Evolutionary conservation across 2,113 vertebrate genomes (phyloP), one percentile per base, ranked within the genome.

Genomic region (Ochotona princeps): DNA sequence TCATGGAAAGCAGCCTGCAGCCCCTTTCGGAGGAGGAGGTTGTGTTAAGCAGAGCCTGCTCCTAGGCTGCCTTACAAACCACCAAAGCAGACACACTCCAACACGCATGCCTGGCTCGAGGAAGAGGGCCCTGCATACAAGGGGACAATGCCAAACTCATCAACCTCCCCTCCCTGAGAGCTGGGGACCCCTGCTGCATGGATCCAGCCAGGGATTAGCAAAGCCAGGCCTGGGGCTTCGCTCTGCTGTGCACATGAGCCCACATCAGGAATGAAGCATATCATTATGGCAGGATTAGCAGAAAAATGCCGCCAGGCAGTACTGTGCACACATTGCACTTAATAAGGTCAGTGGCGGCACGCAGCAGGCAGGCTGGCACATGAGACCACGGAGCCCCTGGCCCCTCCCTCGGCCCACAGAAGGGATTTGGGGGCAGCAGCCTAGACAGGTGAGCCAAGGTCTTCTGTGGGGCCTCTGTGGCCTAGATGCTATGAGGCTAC

Each of bases 261-360:
- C 15, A 0, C 23, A 30, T 85, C 93, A 85, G 79, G 90, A 95
- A 95, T 83, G 85, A 94, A 83, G 66, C 74, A 23, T 85, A 72
- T 93, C 95, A 90, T 94, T 93, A 75, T 51, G 85, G 88, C 84
- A 90, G 90, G 96, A 96, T 96, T 96, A 96, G 84, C 63, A 95
- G 87, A 25, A 92, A 83, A 92, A 95, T 63, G 87, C 92, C 70
- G 49, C 38, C 80, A 81, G 72, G 94, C 67, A 91, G 72, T 14
- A 51, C 93, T 83, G 67, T 73, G 87, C 1, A 1, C 65, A 69
- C 83, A 76, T 63, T 1, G 1, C 23, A 11, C 47, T 95, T 93
- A 83, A 95, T 90, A 83, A 96, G 94, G 90, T 95, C 96, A 93
- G 92, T 21, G 57, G 75, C 91, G 47, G 89, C 47, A 12, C 51